These are phyloP conservation scores for Noctuana brunneofusca DNA, from an alignment of 2,888 invertebrate species.

Conservation along the genomic window DNA sequence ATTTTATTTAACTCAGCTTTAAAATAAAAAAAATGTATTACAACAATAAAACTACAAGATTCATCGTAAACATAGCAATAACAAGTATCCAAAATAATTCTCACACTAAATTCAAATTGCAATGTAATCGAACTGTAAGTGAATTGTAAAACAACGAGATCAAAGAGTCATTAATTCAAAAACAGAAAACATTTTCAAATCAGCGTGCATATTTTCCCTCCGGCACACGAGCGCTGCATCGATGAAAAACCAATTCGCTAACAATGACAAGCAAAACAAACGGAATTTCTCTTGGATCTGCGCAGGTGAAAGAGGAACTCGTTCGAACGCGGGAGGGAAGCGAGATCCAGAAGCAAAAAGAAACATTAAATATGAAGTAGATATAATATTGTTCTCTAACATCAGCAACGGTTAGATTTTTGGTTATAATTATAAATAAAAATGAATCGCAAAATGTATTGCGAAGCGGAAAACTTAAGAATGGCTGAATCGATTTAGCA, in stretches of 20 bases:
- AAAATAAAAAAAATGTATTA: no score
- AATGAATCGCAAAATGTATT: no score
- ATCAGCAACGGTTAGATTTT: no score
- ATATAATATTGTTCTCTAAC: no score
- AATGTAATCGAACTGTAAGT: not conserved
- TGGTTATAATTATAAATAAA: no score
- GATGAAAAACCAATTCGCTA: conserved; percentile 25
- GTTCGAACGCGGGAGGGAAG: not conserved
- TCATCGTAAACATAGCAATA: no score
- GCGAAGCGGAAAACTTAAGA: no score
- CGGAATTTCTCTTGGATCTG: conserved; percentile 14
- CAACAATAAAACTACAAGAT: no score
- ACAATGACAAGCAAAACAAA: conserved; percentile 27
- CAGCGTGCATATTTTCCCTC: conserved; percentile 8
- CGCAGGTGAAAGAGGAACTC: conserved; percentile 1
- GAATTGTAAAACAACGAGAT: not conserved
- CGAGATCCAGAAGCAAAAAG: not conserved
- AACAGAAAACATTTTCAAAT: conserved; percentile 4
- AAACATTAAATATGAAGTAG: not conserved
- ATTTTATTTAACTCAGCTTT: conserved; percentile 16
- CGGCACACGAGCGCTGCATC: conserved; percentile 2
- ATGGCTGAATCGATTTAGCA: no score
- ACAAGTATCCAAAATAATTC: not conserved
- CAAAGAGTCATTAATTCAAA: not conserved
- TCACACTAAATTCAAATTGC: not conserved